Conservation (phyloP, 2,888 invertebrate species). For the Caenorhabditis sp. region DNA sequence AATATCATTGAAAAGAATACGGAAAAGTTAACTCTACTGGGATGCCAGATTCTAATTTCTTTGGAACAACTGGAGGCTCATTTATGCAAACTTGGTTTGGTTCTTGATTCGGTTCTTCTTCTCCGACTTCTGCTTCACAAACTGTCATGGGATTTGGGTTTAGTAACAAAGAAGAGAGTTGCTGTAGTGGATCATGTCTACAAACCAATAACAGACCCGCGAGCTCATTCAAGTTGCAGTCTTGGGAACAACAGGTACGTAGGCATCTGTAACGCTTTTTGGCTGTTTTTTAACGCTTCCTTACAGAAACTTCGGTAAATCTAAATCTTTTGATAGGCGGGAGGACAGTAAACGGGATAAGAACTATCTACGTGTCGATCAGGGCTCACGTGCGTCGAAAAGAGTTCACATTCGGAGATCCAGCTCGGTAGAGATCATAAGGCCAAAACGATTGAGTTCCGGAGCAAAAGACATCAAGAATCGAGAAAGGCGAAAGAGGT, state of each 20-base stretch:
- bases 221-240: slow-evolving; percentile 79
- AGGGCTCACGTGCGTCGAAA: slow-evolving; percentile 78
- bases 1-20: slow-evolving; percentile 42
- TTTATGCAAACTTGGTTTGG: slow-evolving; percentile 80
- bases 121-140: slow-evolving; percentile 82
- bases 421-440: slow-evolving; percentile 81
- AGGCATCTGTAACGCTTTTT: slow-evolving; percentile 3
- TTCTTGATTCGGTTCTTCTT: slow-evolving; percentile 81
- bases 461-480: slow-evolving; percentile 81
- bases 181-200: slow-evolving; percentile 69
- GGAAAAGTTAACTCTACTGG: slow-evolving; percentile 60
- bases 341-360: slow-evolving; percentile 75
- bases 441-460: slow-evolving; percentile 81
- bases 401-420: slow-evolving; percentile 81
- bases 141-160: slow-evolving; percentile 81
- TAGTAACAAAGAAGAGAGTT: slow-evolving; percentile 73
- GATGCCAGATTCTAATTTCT: slow-evolving; percentile 71
- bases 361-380: slow-evolving; percentile 80
- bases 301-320: slow-evolving; percentile 77
- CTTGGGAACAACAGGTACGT: slow-evolving; percentile 71
- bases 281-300: slow-evolving; percentile 27
- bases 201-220: slow-evolving; percentile 73
- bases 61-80: slow-evolving; percentile 80
- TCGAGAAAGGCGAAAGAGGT: slow-evolving; percentile 80
- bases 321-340: slow-evolving; percentile 79